phyloP scores from a whole-genome alignment of 2,797 vertebrate species.

The Alca torda region DNA sequence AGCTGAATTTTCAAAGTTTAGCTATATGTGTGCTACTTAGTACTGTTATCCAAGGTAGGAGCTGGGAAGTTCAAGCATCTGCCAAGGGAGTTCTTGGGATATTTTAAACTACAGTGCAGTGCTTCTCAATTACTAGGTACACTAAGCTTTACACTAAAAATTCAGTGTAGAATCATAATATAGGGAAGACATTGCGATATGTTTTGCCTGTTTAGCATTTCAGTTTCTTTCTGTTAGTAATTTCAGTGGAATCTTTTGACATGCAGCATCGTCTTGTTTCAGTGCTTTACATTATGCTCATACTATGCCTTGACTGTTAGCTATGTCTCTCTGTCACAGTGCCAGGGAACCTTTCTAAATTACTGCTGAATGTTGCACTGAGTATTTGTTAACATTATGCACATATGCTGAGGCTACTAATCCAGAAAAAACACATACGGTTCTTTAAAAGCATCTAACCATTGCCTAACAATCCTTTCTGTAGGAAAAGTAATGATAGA shows the following conservation, averaged over 20 bases:
- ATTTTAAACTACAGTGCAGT: neutral
- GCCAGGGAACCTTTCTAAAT: neutral
- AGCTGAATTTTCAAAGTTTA: neutral
- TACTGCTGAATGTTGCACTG: neutral
- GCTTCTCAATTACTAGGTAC: neutral
- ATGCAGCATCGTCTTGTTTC: neutral
- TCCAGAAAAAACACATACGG: neutral
- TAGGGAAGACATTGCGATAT: neutral
- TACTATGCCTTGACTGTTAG: neutral
- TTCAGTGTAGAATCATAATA: neutral
- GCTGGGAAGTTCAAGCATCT: neutral
- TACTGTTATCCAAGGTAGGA: neutral
- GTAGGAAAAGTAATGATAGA: constrained; percentile 89
- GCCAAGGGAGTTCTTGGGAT: neutral
- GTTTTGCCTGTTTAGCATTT: neutral
- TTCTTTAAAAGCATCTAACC: neutral
- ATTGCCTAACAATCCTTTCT: neutral
- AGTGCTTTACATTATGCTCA: neutral
- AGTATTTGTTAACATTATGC: neutral
- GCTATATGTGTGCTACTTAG: neutral
- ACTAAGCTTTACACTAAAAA: neutral
- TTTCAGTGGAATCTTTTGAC: neutral
- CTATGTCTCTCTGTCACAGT: neutral
- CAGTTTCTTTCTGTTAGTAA: neutral
- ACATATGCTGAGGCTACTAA: neutral